Evolutionary conservation across 2,797 vertebrate species (phyloP), one percentile per base, ranked within the genome.

Genomic region (Erethizon dorsatum): DNA sequence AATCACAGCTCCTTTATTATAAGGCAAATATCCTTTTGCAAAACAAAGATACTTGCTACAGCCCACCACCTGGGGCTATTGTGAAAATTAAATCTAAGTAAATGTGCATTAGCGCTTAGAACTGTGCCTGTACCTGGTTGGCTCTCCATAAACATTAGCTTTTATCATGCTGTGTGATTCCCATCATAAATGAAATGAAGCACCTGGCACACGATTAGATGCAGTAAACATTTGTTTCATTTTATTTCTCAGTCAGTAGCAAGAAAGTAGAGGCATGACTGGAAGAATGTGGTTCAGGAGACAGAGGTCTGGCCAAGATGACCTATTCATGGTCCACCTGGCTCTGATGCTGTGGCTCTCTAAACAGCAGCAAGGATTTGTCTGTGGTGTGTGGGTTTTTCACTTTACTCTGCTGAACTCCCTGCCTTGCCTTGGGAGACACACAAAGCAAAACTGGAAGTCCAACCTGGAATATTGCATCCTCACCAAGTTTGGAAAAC

Each of bases 381-480:
- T 31, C 75, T 2, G 0, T 13, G 33, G 41, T 78, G 9, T 37
- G 10, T 9, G 24, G 37, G 13, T 86, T 71, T 56, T 52, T 59
- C n/a, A 1, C 47, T 79, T 86, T 91, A 67, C 73, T 85, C 67
- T 45, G 20, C 33, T 82, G 94, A 97, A 85, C 61, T 94, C 69
- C 57, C 78, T 97, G 22, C 96, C 95, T 94, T 97, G 63, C 73
- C 24, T 18, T 28, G 22, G 33, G 79, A 96, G 0, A 3, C 90
- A 69, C 88, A 97, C 0, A 45, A 95, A 96, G 89, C 4, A 0
- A n/a, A 83, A 97, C 80, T 94, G 90, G 37, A 41, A 41, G 37
- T 87, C 77, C 65, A 94, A 93, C 86, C 83, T 82, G 82, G 91
- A 98, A 97, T 97, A 91, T 0, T 96, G 83, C 83, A 96, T 96